phyloP scores from a whole-genome alignment of 2,113 vertebrate genomes.

The Lepisosteus osseus region DNA sequence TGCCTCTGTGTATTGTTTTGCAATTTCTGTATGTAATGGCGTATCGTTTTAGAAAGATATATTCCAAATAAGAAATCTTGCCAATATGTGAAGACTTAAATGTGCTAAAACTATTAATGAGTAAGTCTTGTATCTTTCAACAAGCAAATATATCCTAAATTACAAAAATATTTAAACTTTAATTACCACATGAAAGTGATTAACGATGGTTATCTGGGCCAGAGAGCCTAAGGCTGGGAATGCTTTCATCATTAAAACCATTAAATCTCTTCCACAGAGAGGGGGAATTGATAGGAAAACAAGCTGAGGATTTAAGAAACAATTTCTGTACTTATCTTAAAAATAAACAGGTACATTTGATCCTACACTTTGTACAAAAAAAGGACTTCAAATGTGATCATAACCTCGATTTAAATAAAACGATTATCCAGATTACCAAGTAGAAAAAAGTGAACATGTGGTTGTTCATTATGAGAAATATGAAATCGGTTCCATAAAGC shows the following conservation, averaged over 20 bases:
- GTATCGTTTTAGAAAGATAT: too few relatives aligned
- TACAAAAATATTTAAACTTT: constrained; percentile 58
- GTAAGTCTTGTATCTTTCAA: constrained; percentile 23
- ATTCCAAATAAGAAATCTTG: too few relatives aligned
- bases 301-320: not conserved
- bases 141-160: constrained; percentile 50
- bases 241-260: constrained; percentile 52
- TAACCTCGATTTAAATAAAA: too few relatives aligned
- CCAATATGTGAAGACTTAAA: not conserved
- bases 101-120: not conserved
- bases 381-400: too few relatives aligned
- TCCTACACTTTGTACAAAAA: too few relatives aligned
- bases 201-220: constrained; percentile 65
- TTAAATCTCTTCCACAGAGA: constrained; percentile 51
- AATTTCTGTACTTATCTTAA: not conserved
- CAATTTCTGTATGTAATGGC: too few relatives aligned
- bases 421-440: too few relatives aligned
- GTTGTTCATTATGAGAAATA: too few relatives aligned
- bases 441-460: too few relatives aligned
- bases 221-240: constrained; percentile 46
- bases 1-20: too few relatives aligned
- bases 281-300: constrained; percentile 45
- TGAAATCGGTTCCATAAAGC: too few relatives aligned
- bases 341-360: too few relatives aligned
- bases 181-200: constrained; percentile 67